phyloP scores from a whole-genome alignment of 2,888 invertebrate genomes.

The Agonum fuliginosum region DNA sequence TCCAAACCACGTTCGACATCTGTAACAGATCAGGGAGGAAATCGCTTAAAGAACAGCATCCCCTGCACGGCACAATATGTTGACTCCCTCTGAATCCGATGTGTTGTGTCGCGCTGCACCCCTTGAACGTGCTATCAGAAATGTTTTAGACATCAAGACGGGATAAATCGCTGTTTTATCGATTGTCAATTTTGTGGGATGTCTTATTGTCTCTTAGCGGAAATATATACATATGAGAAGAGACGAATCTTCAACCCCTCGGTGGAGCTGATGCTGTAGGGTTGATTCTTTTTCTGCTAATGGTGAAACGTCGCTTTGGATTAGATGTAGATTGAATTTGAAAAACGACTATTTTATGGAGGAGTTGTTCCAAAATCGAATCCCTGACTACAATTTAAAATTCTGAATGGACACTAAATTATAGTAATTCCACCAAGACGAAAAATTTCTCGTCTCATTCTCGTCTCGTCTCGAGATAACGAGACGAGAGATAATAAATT shows the following conservation, averaged over 20 bases:
- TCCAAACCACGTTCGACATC: constrained; percentile 67
- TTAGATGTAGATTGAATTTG: too few species aligned
- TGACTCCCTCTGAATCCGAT: constrained; percentile 4
- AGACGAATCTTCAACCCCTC: not conserved
- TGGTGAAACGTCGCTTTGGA: too few species aligned
- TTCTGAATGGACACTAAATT: too few species aligned
- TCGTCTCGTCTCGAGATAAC: too few species aligned
- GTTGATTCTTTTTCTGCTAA: too few species aligned
- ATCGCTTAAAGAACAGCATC: constrained; percentile 50
- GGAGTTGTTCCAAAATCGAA: too few species aligned
- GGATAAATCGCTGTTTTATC: constrained; percentile 57
- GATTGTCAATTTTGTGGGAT: constrained; percentile 57
- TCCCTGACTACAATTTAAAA: too few species aligned
- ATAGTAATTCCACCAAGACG: too few species aligned
- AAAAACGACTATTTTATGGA: too few species aligned
- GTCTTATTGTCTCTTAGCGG: constrained; percentile 9
- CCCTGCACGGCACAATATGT: constrained; percentile 44
- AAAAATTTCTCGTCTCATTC: too few species aligned
- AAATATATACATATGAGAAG: constrained; percentile 2
- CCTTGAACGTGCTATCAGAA: constrained; percentile 45
- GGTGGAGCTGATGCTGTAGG: too few species aligned
- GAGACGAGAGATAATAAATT: too few species aligned
- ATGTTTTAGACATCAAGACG: constrained; percentile 57
- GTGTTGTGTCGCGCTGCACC: not conserved
- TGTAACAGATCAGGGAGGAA: constrained; percentile 69